These are phyloP conservation scores for Podarcis siculus DNA, from an alignment of 2,797 vertebrate genomes.

Conservation along the genomic window DNA sequence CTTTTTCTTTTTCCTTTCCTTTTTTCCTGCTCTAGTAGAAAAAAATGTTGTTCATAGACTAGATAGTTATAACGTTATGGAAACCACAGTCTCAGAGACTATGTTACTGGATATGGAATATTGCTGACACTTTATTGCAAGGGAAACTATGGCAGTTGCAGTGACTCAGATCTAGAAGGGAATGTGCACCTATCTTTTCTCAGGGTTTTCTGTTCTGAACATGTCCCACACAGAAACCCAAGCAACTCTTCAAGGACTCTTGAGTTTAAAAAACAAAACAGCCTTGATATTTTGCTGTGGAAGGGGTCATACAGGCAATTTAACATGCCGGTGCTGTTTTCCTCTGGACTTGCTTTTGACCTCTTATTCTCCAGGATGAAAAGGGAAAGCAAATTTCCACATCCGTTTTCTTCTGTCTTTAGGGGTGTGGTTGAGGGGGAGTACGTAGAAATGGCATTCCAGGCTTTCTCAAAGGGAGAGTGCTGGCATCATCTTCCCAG, in stretches of 20 bases:
- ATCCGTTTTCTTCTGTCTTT: not conserved
- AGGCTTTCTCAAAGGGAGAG: too few species aligned
- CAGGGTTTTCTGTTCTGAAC: not conserved
- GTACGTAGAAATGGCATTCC: too few species aligned
- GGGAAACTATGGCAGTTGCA: too few species aligned
- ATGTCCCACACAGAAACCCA: not conserved
- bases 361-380: not conserved
- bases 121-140: not conserved
- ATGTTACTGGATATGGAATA: not conserved
- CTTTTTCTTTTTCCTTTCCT: not conserved
- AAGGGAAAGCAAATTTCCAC: not conserved
- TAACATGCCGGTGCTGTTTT: not conserved
- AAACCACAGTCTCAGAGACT: not conserved
- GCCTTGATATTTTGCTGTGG: not conserved
- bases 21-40: too few species aligned
- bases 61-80: too few species aligned
- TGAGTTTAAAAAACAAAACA: not conserved
- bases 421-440: too few species aligned
- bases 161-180: not conserved
- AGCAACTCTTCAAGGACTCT: not conserved
- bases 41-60: too few species aligned
- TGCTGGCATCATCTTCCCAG: too few species aligned
- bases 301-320: not conserved
- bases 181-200: not conserved
- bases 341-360: not conserved